These are phyloP conservation scores for Notothenia rossii DNA, from an alignment of 2,113 vertebrate genomes.

Conservation along the genomic window DNA sequence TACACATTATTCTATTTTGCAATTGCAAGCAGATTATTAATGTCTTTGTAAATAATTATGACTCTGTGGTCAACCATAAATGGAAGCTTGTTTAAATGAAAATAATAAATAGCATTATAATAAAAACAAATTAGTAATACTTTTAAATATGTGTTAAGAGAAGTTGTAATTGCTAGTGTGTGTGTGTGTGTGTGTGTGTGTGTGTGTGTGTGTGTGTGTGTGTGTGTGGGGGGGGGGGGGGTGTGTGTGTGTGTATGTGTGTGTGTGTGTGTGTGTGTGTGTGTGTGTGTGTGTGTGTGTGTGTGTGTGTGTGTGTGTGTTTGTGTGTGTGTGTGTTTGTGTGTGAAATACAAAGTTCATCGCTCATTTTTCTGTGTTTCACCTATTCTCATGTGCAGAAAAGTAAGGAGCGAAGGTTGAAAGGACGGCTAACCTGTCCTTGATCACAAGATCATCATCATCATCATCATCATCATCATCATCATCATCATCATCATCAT, in stretches of 20 bases:
- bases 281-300: not conserved
- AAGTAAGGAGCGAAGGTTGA: not conserved
- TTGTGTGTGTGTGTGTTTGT: not conserved
- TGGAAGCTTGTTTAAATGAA: too few relatives aligned
- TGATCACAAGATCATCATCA: constrained; percentile 16
- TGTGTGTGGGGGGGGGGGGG: too few relatives aligned
- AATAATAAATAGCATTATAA: too few relatives aligned
- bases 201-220: not conserved
- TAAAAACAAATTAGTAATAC: too few relatives aligned
- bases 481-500: constrained; percentile 11
- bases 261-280: not conserved
- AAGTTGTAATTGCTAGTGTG: not conserved
- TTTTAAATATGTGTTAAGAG: too few relatives aligned
- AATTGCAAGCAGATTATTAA: not conserved
- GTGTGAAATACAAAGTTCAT: not conserved
- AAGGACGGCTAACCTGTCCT: constrained; percentile 41
- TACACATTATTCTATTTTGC: too few relatives aligned
- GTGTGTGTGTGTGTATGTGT: not conserved
- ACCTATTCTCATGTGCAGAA: not conserved
- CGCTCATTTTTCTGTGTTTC: constrained; percentile 1
- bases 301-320: not conserved
- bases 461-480: not conserved
- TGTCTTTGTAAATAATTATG: not conserved
- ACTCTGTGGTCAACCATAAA: not conserved
- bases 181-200: not conserved